phyloP scores from a whole-genome alignment of 1,140 invertebrate species.

The Caerostris darwini region DNA sequence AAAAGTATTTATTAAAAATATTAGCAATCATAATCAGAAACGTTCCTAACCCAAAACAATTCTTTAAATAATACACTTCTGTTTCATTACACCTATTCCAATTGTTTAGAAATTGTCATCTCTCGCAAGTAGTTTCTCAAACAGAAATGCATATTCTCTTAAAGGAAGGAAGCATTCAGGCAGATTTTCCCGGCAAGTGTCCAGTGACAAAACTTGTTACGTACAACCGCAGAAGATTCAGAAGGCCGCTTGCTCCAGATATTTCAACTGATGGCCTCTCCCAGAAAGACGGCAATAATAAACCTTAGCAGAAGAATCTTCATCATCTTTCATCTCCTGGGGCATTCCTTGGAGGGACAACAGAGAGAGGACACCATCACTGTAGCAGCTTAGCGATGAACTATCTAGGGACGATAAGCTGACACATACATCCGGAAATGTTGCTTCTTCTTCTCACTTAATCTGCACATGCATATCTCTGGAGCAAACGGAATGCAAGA shows the following conservation, averaged over 20 bases:
- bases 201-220: background rate
- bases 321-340: slow-evolving; percentile 2
- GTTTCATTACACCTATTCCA: no score
- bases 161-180: no score
- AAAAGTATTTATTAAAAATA: no score
- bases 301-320: background rate
- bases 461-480: background rate
- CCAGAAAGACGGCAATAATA: slow-evolving; percentile 21
- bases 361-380: background rate
- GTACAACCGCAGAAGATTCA: slow-evolving; percentile 11
- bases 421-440: slow-evolving; percentile 29
- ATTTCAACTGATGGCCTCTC: background rate
- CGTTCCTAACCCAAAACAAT: no score
- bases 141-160: no score
- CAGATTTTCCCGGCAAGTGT: no score
- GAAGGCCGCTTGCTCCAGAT: background rate
- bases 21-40: no score
- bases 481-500: background rate
- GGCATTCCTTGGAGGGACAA: background rate
- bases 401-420: slow-evolving; percentile 52
- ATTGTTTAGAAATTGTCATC: no score
- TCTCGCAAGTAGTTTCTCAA: no score
- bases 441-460: background rate
- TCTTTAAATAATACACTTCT: no score
- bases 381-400: background rate